Base-by-base conservation (phyloP, 2,888 invertebrate genomes). In the Syrista parreyssii region DNA sequence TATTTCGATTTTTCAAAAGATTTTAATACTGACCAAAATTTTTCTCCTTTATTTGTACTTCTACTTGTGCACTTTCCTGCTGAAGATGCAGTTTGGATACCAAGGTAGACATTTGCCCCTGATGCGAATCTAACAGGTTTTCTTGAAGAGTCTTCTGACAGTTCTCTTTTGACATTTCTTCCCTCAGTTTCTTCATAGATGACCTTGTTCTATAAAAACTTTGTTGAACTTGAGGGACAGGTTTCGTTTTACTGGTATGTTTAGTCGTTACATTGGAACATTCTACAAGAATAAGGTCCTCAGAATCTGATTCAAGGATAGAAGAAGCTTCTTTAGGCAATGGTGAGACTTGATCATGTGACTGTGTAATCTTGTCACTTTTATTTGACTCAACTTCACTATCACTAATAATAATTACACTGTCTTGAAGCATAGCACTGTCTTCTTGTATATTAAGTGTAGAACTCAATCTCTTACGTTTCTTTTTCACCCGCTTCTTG, bases 401-500 rank as follows among this genome's bases (percentile, higher is more conserved):
- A 55, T 86, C 86, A 23, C 84, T 86, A 74, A 86, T 75, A 74
- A 85, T 30, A 74, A 86, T 85, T 40, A 86, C 4, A 23, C 82
- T 85, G 31, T 86, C 82, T 73, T 78, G 75, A 12, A 34, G 71
- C 33, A 4, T 9, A 31, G 6, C 55, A 55, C 23, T 55, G 9
- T 23, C 55, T 6, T 55, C 23, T 23, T 23, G 23, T 55, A 9
- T 23, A 55, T 9, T 9, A 23, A 23, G 55, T 2, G 9, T 9
- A 23, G 55, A 23, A 55, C 9, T 55, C 23, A 9, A 23, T 55
- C 23, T 55, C 23, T 55, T 55, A 55, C 55, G 9, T 2, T 55
- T 55, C 23, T 55, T 23, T 55, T 23, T 55, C 2, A 23, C 9
- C 23, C 23, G 55, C 2, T 9, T 55, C 55, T 55, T 55, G 9